Percentiles rank a stretch among this genome's conserved stretches.
These are phyloP conservation scores for Drosophila kohkoa DNA, from an alignment of 1,140 invertebrate genomes.

Conservation along the genomic window DNA sequence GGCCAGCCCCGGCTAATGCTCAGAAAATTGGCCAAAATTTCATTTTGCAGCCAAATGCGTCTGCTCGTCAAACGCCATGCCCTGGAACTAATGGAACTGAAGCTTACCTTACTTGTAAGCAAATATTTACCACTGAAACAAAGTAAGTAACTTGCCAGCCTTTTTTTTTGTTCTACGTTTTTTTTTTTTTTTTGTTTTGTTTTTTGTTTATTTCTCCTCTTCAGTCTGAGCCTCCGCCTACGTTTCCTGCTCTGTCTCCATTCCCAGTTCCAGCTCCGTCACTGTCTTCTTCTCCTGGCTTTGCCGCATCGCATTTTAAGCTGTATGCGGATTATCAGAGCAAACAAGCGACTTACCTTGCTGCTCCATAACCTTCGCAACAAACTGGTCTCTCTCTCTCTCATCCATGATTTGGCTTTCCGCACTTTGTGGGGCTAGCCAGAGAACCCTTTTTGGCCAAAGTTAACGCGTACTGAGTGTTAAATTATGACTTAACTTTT, in stretches of 20 bases:
- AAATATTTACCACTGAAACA: slow-evolving; percentile 79
- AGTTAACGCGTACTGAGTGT: slow-evolving; percentile 1
- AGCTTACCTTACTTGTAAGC: slow-evolving; percentile 80
- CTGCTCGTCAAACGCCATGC: slow-evolving; percentile 38
- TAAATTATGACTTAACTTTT: slow-evolving; percentile 24
- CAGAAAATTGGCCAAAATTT: slow-evolving; percentile 81
- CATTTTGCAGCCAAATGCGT: slow-evolving; percentile 56
- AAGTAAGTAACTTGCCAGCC: slow-evolving; percentile 58
- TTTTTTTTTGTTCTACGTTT: slow-evolving; percentile 6
- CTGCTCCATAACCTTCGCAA: background rate
- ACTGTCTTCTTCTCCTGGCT: background rate
- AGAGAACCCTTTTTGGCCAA: slow-evolving; percentile 16
- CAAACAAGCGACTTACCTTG: slow-evolving; percentile 67
- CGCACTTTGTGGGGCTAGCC: background rate
- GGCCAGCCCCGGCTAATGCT: slow-evolving; percentile 59
- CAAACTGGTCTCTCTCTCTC: background rate
- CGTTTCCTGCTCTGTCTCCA: slow-evolving; percentile 1
- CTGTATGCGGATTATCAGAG: slow-evolving; percentile 78
- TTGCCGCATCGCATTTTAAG: slow-evolving; percentile 54
- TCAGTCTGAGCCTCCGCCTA: background rate
- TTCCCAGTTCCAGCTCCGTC: background rate
- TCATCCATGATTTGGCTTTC: background rate
- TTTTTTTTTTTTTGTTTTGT: background rate
- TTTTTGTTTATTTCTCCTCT: background rate
- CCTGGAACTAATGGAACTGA: slow-evolving; percentile 74